Percentiles rank a stretch among this genome's conserved stretches.
Evolutionary conservation across 2,113 vertebrate species (phyloP).

Genomic region (Cyphomyrus discorhynchus): DNA sequence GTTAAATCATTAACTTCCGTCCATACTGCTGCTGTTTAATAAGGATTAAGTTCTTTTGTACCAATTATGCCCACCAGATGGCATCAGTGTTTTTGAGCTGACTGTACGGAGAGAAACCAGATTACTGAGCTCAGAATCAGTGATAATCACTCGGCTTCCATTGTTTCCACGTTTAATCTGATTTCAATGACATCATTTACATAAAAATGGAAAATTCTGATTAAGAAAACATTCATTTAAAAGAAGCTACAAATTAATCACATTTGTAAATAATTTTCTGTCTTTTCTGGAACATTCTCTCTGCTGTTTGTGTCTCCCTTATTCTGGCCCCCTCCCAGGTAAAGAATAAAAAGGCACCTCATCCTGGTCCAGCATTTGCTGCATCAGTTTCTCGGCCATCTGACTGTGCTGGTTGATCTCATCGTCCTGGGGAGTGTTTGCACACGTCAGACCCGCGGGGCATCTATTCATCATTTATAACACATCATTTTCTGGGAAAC

Average conservation of each 20-base stretch:
- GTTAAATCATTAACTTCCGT: background rate
- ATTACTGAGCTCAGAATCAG: background rate
- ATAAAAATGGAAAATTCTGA: background rate
- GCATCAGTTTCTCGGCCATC: conserved; percentile 73
- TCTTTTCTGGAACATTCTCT: background rate
- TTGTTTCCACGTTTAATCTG: background rate
- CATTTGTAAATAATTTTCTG: background rate
- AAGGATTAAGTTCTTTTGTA: background rate
- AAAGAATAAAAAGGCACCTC: conserved; percentile 57
- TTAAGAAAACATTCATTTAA: background rate
- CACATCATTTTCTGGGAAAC: background rate
- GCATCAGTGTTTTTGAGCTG: background rate
- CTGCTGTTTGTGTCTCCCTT: background rate
- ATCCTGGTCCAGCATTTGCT: conserved; percentile 80
- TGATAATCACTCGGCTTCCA: background rate
- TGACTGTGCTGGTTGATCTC: conserved; percentile 85
- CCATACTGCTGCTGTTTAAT: background rate
- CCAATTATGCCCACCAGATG: background rate
- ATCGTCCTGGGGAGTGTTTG: conserved; percentile 63
- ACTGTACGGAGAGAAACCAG: background rate
- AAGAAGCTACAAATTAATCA: background rate
- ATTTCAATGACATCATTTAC: background rate
- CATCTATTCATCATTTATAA: background rate
- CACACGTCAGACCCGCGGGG: background rate
- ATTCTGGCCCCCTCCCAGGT: background rate